These are phyloP conservation scores for Lepidochrysops patricia DNA, from an alignment of 2,888 invertebrate species.

Conservation along the genomic window DNA sequence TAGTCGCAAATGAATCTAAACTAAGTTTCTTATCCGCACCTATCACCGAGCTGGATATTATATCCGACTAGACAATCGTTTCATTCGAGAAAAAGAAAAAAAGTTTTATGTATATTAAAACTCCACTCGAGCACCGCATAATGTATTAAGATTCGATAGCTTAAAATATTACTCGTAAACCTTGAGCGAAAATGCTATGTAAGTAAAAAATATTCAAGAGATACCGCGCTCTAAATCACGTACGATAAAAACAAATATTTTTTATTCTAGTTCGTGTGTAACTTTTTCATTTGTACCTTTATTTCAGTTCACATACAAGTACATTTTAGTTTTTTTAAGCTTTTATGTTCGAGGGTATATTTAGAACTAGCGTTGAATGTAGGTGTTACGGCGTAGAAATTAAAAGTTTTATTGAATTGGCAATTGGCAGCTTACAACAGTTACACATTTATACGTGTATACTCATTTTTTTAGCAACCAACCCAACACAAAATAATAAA, in stretches of 20 bases:
- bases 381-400: no score
- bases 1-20: no score
- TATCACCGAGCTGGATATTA: neutral
- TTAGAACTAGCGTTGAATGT: no score
- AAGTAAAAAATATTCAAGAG: conserved; percentile 15
- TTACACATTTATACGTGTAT: neutral
- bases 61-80: neutral
- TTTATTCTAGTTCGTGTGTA: no score
- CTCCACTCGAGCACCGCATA: neutral
- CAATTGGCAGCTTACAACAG: neutral
- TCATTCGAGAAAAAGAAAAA: neutral
- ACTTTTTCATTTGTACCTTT: neutral
- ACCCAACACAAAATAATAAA: no score
- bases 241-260: conserved; percentile 7
- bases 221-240: neutral
- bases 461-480: no score
- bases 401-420: neutral
- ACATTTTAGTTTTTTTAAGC: neutral
- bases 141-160: neutral
- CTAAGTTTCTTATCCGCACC: neutral
- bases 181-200: conserved; percentile 13
- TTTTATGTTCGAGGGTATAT: no score
- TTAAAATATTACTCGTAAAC: conserved; percentile 1
- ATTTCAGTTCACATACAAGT: neutral
- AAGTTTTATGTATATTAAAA: neutral